A percentile compares a stretch with the other conserved stretches of the same genome.
These are phyloP conservation scores for Watsonalla binaria DNA, from an alignment of 2,888 invertebrate genomes.

Conservation along the genomic window DNA sequence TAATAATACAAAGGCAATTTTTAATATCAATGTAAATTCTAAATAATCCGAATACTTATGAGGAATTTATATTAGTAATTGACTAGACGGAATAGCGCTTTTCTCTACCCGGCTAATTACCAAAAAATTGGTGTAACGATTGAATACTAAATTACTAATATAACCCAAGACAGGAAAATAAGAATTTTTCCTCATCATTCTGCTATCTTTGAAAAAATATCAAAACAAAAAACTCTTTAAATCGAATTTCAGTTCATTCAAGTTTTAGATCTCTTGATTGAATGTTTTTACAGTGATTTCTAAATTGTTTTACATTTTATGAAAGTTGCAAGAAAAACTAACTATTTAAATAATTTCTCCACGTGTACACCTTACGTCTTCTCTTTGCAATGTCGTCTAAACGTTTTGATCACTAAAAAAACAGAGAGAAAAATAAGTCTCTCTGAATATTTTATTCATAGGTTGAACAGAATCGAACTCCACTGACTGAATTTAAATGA, in stretches of 20 bases:
- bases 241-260: background rate
- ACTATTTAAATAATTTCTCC: background rate
- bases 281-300: background rate
- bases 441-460: background rate
- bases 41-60: no score
- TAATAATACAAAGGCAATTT: conserved; percentile 25
- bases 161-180: conserved; percentile 20
- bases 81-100: no score
- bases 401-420: background rate
- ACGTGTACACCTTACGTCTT: background rate
- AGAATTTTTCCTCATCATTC: conserved; percentile 14
- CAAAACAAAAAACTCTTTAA: background rate
- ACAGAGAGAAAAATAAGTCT: background rate
- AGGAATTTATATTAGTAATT: no score
- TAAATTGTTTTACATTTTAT: background rate
- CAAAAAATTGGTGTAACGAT: background rate
- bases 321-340: background rate
- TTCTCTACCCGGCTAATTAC: no score
- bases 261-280: background rate
- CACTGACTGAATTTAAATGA: background rate
- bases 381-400: background rate
- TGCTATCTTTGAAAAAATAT: background rate
- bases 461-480: background rate
- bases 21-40: conserved; percentile 26
- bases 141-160: conserved; percentile 1